Evolutionary conservation across 2,797 vertebrate species (phyloP), one percentile per base, ranked within the genome.

Genomic region (Pseudotriccus pelzelni): DNA sequence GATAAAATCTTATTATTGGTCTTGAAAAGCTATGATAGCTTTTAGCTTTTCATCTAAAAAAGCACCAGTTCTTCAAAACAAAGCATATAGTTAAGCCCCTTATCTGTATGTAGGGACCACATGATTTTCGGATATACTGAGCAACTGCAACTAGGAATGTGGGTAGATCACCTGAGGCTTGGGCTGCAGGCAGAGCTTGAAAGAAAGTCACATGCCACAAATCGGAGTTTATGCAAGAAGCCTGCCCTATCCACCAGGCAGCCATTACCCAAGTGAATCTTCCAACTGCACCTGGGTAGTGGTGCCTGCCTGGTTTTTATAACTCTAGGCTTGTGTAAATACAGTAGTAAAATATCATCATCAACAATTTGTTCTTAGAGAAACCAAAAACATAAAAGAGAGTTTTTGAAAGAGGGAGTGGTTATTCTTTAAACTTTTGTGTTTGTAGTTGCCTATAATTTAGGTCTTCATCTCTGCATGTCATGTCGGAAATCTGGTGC

Each of bases 361-460:
- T 76, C 76, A 78, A 72, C 62, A 73, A 66, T 67, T 69, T 59
- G 46, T 79, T 93, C 79, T 92, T 88, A 92, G 46, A 84, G 80
- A 95, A 97, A 93, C 87, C 82, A 84, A 52, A 85, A 95, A 84
- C 79, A 86, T 39, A 52, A 55, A 89, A 55, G 77, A n/a, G 64
- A 81, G 79, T 44, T 92, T 78, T 84, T 93, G 80, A 79, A 88
- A 89, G 66, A 92, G 34, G 87, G 66, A 86, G 87, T 1, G 41
- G 41, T 59, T 79, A 28, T 5, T 82, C 59, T 95, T 69, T 46
- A 36, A 91, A 69, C 50, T 24, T 80, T 37, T 72, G 25, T 73
- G 52, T 74, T 96, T 91, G 44, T 59, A 84, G 73, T 63, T 63
- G 69, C 69, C 94, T 96, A 3, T 96, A 95, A 96, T 97, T 97